phyloP scores from a whole-genome alignment of 2,113 vertebrate genomes.

The Cinclus mexicanus region DNA sequence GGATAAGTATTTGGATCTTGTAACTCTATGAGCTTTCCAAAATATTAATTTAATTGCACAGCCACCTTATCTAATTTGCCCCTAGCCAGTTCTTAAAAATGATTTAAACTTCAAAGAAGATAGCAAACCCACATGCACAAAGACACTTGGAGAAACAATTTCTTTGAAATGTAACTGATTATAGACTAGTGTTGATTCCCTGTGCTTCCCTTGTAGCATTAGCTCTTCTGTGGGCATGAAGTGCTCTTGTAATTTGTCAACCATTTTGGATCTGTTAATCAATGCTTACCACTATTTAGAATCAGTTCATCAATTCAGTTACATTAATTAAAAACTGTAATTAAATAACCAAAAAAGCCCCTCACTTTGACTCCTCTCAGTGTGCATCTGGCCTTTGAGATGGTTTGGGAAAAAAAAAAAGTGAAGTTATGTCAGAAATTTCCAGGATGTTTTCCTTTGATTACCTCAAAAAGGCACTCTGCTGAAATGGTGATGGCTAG shows the following conservation, averaged over 20 bases:
- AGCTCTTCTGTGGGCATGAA: neutral
- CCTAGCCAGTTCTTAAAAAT: slow-evolving; percentile 24
- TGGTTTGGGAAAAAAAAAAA: neutral
- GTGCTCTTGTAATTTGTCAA: neutral
- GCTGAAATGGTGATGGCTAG: neutral
- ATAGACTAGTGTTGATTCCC: neutral
- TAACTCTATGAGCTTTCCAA: neutral
- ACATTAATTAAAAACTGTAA: slow-evolving; percentile 33
- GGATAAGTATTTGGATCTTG: neutral
- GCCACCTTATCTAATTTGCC: slow-evolving; percentile 40
- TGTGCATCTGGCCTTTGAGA: slow-evolving; percentile 27
- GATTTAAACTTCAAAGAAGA: slow-evolving; percentile 17
- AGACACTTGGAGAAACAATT: slow-evolving; percentile 7
- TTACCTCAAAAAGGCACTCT: slow-evolving; percentile 10
- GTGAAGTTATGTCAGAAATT: slow-evolving; percentile 34
- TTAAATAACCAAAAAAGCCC: neutral
- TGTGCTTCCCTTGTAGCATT: neutral
- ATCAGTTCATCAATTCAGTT: slow-evolving; percentile 34
- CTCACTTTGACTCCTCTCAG: neutral
- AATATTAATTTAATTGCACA: slow-evolving; percentile 36
- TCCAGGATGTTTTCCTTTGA: slow-evolving; percentile 33
- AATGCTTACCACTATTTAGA: neutral
- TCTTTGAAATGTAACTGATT: slow-evolving; percentile 28
- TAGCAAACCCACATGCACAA: neutral
- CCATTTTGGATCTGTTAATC: neutral